Conservation (phyloP, 1,140 invertebrate species). For the Cydia fagiglandana region DNA sequence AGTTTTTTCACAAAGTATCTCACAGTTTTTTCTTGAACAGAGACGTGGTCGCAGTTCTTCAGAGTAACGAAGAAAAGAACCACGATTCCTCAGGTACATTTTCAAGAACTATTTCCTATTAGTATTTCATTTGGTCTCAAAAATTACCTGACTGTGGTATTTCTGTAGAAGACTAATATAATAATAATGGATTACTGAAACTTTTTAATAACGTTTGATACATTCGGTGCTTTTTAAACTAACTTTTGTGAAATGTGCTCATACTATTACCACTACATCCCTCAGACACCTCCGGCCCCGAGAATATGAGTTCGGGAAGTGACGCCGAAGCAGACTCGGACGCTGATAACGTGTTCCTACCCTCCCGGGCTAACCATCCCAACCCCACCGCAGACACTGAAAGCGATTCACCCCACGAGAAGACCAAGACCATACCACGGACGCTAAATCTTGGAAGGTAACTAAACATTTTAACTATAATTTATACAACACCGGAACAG, state of each 20-base stretch:
- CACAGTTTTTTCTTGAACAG: slow-evolving; percentile 53
- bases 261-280: not conserved
- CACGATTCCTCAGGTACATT: slow-evolving; percentile 74
- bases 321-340: slow-evolving; percentile 77
- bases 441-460: slow-evolving; percentile 75
- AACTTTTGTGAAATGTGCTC: not conserved
- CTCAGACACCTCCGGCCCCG: slow-evolving; percentile 76
- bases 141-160: too few species aligned
- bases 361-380: slow-evolving; percentile 64
- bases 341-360: slow-evolving; percentile 75
- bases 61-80: slow-evolving; percentile 72
- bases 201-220: too few species aligned
- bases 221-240: too few species aligned
- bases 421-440: slow-evolving; percentile 66
- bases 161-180: too few species aligned
- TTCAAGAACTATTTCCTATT: too few species aligned
- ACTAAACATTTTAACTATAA: not conserved
- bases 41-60: slow-evolving; percentile 75
- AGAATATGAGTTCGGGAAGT: slow-evolving; percentile 72
- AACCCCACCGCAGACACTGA: slow-evolving; percentile 44
- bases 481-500: too few species aligned
- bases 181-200: too few species aligned
- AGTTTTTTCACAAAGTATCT: too few species aligned
- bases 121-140: not conserved
- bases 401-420: slow-evolving; percentile 43